phyloP scores from a whole-genome alignment of 2,797 vertebrate species.

The Uromys caudimaculatus region DNA sequence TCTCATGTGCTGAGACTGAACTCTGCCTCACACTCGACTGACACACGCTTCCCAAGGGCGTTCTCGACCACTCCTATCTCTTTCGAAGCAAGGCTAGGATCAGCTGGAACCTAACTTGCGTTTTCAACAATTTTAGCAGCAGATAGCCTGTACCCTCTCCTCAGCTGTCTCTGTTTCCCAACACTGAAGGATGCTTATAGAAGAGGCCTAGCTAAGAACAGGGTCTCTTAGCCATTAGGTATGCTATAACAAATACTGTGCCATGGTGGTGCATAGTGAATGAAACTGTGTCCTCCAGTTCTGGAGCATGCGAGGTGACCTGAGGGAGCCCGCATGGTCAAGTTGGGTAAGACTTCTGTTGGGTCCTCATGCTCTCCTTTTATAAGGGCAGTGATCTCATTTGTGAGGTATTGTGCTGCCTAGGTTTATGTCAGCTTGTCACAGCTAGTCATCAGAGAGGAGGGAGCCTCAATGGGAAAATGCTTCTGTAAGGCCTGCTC shows the following conservation, averaged over 20 bases:
- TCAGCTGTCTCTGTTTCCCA: not conserved
- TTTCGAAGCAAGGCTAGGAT: not conserved
- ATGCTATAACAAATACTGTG: not conserved
- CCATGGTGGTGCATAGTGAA: not conserved
- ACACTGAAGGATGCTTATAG: not conserved
- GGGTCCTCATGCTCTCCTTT: not conserved
- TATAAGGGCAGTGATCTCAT: not conserved
- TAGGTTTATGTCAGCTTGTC: not conserved
- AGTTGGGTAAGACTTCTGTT: not conserved
- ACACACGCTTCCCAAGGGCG: not conserved
- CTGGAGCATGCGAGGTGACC: not conserved
- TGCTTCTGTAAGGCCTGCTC: not conserved
- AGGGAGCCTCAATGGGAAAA: not conserved
- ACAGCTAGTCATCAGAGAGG: not conserved
- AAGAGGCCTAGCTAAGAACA: conserved; percentile 3
- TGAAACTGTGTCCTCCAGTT: not conserved
- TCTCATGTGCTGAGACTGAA: not conserved
- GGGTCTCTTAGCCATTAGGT: not conserved
- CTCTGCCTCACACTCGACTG: not conserved
- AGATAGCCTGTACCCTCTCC: not conserved
- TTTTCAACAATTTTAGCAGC: conserved; percentile 12
- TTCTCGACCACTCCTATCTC: not conserved
- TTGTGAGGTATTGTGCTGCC: not conserved
- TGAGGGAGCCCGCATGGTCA: not conserved
- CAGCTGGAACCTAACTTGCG: not conserved